Base-by-base conservation (phyloP, 1,140 invertebrate species). In the Ptiloglossa arizonensis region DNA sequence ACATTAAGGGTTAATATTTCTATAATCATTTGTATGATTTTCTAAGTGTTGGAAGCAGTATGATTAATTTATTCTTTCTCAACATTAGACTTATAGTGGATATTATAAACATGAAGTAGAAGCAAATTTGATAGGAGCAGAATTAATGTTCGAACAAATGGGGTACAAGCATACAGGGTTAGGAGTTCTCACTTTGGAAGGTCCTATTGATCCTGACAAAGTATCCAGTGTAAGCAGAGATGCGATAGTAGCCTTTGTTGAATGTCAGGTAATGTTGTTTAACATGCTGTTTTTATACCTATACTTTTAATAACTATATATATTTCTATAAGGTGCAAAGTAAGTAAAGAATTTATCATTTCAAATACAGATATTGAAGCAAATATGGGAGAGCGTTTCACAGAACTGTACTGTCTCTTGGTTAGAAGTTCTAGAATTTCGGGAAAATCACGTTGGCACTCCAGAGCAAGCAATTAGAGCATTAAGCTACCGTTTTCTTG, bases 51-150 rank as follows among this genome's bases (percentile, higher is more conserved):
- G n/a, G 41, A 22, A 57, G 44, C 17, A 54, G 35, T n/a, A 11
- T 22, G 17, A 32, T 32, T 80, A 46, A 48, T 62, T 63, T 27
- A 56, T 60, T 69, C 63, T 54, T 54, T 67, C 82, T 83, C 62
- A 71, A 85, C 82, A 79, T 85, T 93, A 97, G 96, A 94, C 96
- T 66, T 97, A 96, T 88, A 96, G 95, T 81, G 97, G 97, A 22
- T 97, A 96, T 91, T 98, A 95, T 92, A 96, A 97, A 87, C 97
- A 98, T 89, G 95, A 97, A 88, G 95, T 98, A 41, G 95, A 97
- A 86, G 94, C 95, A 1, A 96, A 97, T 89, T 92, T 98, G 79
- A 90, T 95, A 19, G 95, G 95, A 74, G 96, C 96, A 1, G 96
- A 96, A 82, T 91, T 94, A 50, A 94, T 98, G 88, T 95, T 98